Base-by-base conservation (phyloP, 23 tunicate species). In the Oikopleura albicans region DNA sequence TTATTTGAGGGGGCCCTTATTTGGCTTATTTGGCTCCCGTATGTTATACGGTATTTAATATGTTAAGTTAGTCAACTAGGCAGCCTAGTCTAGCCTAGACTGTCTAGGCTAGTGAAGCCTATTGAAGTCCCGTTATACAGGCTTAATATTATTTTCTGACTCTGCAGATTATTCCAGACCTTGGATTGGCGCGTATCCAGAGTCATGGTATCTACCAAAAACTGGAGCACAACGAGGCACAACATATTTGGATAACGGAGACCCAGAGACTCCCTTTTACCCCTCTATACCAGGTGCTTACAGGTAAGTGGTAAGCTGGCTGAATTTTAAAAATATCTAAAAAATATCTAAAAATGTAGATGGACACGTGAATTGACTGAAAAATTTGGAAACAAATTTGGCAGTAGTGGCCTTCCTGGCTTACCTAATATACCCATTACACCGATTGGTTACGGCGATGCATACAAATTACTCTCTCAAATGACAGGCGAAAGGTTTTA, bases 241-340 rank as follows among this genome's bases (percentile, higher is more conserved):
- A 4, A 49, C 76, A 1, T 0, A 41, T 35, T 40, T 75, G 0
- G 40, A 0, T 34, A 39, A 75, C 76, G 99, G 99, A 0, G 99
- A 95, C 49, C 99, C 99, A 0, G 41, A 87, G 22, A 95, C 99
- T 16, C 91, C 92, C 12, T 89, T 83, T 84, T 95, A 95, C 83
- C 99, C 99, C 63, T 83, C 99, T n/a, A 56, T 87, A 0, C 85
- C 88, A 56, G 41, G 84, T 33, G 84, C 99, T 31, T 87, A 95
- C 75, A 85, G 99, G 86, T 86, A 40, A 0, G 8, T 8, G 63
- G 63, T 49, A n/a, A n/a, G n/a, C n/a, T n/a, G n/a, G n/a, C n/a
- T n/a, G n/a, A n/a, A n/a, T n/a, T n/a, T n/a, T n/a, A n/a, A n/a
- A n/a, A n/a, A n/a, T n/a, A n/a, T n/a, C n/a, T n/a, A n/a, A n/a